Evolutionary conservation across 1,140 invertebrate species (phyloP), one percentile per base, ranked within the genome.

Genomic region (Drosophila guanche): DNA sequence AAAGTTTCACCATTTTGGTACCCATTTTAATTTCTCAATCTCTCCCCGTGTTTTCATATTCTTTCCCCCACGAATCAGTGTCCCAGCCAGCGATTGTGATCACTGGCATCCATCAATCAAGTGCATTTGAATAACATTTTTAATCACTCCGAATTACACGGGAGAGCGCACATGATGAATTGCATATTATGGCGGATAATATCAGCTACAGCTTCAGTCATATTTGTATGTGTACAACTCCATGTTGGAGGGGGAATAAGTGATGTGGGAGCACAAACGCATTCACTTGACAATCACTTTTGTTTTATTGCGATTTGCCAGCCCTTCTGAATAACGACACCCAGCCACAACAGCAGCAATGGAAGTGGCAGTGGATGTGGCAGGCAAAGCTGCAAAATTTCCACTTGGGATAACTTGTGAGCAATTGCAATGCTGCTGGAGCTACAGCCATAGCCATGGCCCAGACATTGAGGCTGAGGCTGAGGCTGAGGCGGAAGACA

Each of bases 211-310:
- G 20, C 71, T 29, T n/a, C 37, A 33, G 53, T 16, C 27, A 51
- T 41, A 46, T 56, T 40, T 66, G 40, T 37, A 41, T 66, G 40
- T 37, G 10, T 46, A 52, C 46, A 14, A 23, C 20, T 48, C 10
- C 29, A 14, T 40, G 33, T 47, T 2, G 20, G 48, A 37, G 22
- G 40, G 41, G 53, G 42, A 48, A 40, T 53, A 54, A 23, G 40
- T 25, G 56, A 40, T 63, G 59, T 61, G 58, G 58, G 66, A 63
- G 80, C 68, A 84, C 78, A 84, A 84, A 67, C 75, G 83, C 68
- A 88, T 88, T 83, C 83, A 83, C 83, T 88, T 88, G 83, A 88
- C 83, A 88, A 88, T 88, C 83, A 88, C 83, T 88, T 88, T 88
- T 83, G 84, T 88, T 88, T 88, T 88, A 83, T 88, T 88, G 83